phyloP scores from a whole-genome alignment of 2,113 vertebrate species.

The Tursiops truncatus region DNA sequence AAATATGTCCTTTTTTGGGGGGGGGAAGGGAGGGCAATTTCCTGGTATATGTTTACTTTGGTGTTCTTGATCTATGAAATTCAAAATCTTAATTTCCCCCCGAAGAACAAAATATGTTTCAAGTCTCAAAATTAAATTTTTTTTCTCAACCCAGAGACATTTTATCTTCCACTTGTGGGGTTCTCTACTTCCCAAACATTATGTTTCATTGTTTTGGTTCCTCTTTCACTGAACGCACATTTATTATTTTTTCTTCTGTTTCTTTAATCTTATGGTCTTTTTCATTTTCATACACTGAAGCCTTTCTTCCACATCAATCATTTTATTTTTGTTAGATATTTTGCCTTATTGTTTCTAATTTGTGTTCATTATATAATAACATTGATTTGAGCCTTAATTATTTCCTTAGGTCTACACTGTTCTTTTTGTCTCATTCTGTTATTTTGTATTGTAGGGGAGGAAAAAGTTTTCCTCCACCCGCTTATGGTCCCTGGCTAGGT shows the following conservation, averaged over 20 bases:
- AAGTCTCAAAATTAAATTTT: neutral
- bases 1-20: neutral
- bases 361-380: neutral
- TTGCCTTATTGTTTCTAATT: neutral
- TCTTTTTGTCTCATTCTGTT: neutral
- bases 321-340: neutral
- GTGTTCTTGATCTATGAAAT: neutral
- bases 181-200: neutral
- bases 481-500: neutral
- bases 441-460: neutral
- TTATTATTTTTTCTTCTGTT: neutral
- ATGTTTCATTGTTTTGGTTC: neutral
- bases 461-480: neutral
- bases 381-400: neutral
- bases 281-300: neutral
- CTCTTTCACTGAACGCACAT: neutral
- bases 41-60: neutral
- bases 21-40: neutral
- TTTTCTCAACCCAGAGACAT: neutral
- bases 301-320: neutral
- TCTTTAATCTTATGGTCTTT: neutral
- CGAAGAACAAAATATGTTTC: neutral
- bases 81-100: neutral
- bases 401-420: neutral
- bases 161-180: neutral